phyloP scores from a whole-genome alignment of 2,797 vertebrate species.

The Hemibagrus guttatus region DNA sequence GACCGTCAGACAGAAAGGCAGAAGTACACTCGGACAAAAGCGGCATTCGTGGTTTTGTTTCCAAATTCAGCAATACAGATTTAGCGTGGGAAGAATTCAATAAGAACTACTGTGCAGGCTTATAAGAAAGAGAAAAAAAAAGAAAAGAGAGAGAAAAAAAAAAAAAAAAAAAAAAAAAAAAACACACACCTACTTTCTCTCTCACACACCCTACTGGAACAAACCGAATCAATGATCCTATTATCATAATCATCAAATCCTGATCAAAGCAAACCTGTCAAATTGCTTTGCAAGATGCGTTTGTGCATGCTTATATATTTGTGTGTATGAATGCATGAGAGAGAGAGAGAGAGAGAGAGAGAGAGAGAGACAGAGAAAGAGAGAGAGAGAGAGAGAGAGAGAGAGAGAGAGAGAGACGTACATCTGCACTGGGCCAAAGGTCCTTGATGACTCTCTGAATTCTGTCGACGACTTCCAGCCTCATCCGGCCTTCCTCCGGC shows the following conservation, averaged over 20 bases:
- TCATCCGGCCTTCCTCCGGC: conserved; percentile 92
- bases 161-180: background rate
- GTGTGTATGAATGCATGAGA: background rate
- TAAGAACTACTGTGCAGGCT: background rate
- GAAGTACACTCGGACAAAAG: background rate
- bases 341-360: background rate
- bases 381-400: background rate
- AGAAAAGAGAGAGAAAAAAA: no score
- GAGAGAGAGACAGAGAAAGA: background rate
- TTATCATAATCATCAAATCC: background rate
- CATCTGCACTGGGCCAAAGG: conserved; percentile 95
- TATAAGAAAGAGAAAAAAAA: background rate
- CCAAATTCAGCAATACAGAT: background rate
- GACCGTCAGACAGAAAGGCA: background rate
- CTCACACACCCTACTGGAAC: background rate
- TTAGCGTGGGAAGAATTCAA: background rate
- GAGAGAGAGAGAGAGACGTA: conserved; percentile 66
- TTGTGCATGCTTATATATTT: background rate
- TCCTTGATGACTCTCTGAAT: conserved; percentile 94
- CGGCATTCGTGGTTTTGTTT: background rate
- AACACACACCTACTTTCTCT: background rate
- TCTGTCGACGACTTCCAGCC: conserved; percentile 93
- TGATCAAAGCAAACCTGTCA: background rate
- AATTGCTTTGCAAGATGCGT: background rate
- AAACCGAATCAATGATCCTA: background rate